Evolutionary conservation across 1,140 invertebrate species (phyloP), one percentile per base, ranked within the genome.

Genomic region (Melanaphis sacchari): DNA sequence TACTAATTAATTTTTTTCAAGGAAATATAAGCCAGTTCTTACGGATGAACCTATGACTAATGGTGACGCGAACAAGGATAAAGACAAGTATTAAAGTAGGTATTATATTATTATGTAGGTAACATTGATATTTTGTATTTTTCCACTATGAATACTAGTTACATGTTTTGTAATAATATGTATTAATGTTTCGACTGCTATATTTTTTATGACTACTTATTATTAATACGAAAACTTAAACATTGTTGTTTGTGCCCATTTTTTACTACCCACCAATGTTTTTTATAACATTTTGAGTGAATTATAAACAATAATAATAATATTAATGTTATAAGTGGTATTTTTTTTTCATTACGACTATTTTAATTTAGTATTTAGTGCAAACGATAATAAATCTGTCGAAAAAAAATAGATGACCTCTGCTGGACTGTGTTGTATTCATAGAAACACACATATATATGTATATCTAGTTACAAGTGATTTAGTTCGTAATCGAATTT

Each of bases 21-120:
- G 90, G 66, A 92, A 92, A 92, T 92, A 92, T 36, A 24, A 92
- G 31, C 66, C 18, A n/a, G 66, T 92, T 21, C 76, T 41, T 41
- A 18, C 26, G 15, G 38, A 46, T 46, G 90, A 92, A 49, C 66
- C 41, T 2, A 22, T 24, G 26, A 82, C 15, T 82, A 92, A 92
- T 22, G 66, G 43, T 49, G 43, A 92, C 2, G 43, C 21, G 36
- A 82, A 40, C 31, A 92, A 92, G 36, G 66, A 46, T 38, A 92
- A 92, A 38, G 66, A 82, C 36, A 92, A 76, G 46, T 46, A 82
- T 82, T 92, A 76, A n/a, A 49, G 38, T 41, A n/a, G 36, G 38
- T 41, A 66, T 59, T 59, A 90, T n/a, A 76, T n/a, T n/a, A 76
- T n/a, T 76, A 18, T 76, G 59, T 76, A 76, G 31, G 31, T 76